Base-by-base conservation (phyloP, 2,888 invertebrate species). In the Chrysina gloriosa region DNA sequence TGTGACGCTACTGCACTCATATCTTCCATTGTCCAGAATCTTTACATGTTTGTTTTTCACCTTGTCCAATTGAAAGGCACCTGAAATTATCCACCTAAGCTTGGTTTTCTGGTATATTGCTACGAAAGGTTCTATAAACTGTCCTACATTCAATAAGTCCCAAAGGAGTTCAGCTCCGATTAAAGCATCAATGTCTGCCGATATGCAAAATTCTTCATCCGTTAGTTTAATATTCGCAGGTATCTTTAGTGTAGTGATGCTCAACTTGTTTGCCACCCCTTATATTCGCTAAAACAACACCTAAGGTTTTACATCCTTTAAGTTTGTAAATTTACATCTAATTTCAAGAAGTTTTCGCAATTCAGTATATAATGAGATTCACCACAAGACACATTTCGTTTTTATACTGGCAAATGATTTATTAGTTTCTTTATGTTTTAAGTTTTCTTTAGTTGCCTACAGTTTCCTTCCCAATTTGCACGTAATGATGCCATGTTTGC, bases 281-380 rank as follows among this genome's bases (percentile, higher is more conserved):
- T n/a, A 29, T 54, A 14, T 54, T 27, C 6, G 5, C n/a, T 4
- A 54, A 23, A 14, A 54, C 11, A n/a, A 54, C 27, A 9, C 11
- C 11, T 63, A 16, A 42, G 16, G 1, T 3, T 21, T 42, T 27
- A 42, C 3, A 23, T 45, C 11, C 16, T 23, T 11, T 63, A 19
- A 2, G 7, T 25, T 11, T 45, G 21, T 9, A 9, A 16, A 5
- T 5, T 9, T 7, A 25, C 14, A 16, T 16, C 11, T 11, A 36
- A 23, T 61, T 4, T 16, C 11, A 42, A 42, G 19, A 61, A 61
- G 6, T 5, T 16, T 7, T 39, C 61, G 36, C 61, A 61, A 23
- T 61, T 61, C 2, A 23, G 23, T 5, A 61, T 61, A 14, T 61
- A 39, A 19, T 61, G 61, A 5, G 19, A 27, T 25, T 61, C 21